Evolutionary conservation across 2,888 invertebrate genomes (phyloP), one percentile per base, ranked within the genome.

Genomic region (Sinopyrophorus schimmeli): DNA sequence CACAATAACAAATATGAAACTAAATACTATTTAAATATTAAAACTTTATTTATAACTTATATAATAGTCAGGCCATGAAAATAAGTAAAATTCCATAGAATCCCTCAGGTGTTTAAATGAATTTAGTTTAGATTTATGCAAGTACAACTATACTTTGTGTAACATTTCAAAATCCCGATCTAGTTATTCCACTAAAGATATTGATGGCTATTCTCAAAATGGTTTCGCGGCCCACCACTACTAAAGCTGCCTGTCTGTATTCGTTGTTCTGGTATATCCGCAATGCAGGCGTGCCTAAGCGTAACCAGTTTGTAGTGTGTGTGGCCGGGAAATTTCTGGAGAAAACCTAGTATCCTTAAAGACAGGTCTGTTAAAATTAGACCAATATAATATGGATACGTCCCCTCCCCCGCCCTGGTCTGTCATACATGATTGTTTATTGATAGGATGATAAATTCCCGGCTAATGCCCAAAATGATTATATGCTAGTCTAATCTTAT

Each of bases 261-360:
- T 73, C 74, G 72, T 73, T 72, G 72, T 69, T 71, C 70, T 68
- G 68, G 70, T 67, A 71, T 71, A 72, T 73, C 73, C 67, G 73
- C 73, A 73, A 73, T 74, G 73, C 74, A 74, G 74, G 73, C 72
- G 73, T 73, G 72, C 70, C 72, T 68, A 61, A 65, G 61, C 66
- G 62, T 63, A 66, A 66, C 66, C 65, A 68, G 68, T 68, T 67
- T 58, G 64, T 67, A 68, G 70, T 68, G 70, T 61, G 71, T 68
- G 69, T 63, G 66, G 68, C 65, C 60, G 66, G 66, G 65, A 71
- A 69, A 69, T 70, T 70, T 69, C 63, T 68, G 65, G 68, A 70
- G 61, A 68, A 69, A 67, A 68, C 68, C 56, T 70, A 67, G 63
- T 59, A 61, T 57, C 57, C 60, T 58, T 62, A 59, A n/a, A 55